Conservation (phyloP, 2,797 vertebrate species). For the Zalophus californianus region DNA sequence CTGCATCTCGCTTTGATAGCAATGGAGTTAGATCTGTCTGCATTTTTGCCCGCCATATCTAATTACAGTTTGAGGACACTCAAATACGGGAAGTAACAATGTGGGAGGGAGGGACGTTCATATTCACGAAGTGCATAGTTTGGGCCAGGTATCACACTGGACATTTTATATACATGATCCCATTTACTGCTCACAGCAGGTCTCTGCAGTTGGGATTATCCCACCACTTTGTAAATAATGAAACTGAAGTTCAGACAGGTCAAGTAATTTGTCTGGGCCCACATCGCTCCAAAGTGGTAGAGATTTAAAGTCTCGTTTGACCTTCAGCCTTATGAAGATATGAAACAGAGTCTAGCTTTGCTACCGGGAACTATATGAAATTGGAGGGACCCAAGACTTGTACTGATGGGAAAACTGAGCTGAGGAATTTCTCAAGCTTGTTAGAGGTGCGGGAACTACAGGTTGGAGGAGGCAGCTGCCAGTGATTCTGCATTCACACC, state of each 20-base stretch:
- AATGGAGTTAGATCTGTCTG: neutral
- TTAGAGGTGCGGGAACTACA: neutral
- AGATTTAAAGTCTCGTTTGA: neutral
- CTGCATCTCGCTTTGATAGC: neutral
- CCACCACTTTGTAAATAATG: neutral
- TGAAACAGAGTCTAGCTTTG: neutral
- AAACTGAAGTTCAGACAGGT: neutral
- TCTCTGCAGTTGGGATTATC: neutral
- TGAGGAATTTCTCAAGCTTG: neutral
- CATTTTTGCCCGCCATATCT: neutral
- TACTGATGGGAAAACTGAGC: accelerated
- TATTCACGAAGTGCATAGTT: neutral
- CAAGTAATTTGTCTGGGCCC: neutral
- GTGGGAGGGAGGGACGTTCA: neutral
- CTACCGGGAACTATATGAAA: accelerated
- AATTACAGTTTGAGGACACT: neutral
- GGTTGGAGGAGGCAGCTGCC: neutral
- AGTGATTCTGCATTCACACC: neutral
- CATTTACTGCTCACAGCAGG: neutral
- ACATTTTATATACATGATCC: too few relatives aligned
- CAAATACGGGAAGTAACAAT: neutral
- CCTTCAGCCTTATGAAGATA: neutral
- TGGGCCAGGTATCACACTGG: neutral
- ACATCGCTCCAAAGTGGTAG: neutral
- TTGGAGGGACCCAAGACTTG: accelerated